Base-by-base conservation (phyloP, 2,888 invertebrate genomes). In the Apodemia mormo region DNA sequence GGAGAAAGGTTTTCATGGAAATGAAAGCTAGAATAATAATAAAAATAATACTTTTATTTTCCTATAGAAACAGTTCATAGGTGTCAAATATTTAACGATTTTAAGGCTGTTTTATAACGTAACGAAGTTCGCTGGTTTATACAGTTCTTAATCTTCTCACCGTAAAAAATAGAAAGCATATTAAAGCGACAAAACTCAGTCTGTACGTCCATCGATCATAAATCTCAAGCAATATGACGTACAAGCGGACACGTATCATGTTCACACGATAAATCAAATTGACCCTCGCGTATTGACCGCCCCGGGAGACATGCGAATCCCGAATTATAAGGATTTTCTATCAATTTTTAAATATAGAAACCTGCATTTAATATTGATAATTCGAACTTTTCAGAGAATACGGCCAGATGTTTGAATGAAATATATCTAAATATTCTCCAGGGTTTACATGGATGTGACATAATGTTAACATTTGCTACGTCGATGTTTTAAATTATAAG, bases 211-310 rank as follows among this genome's bases (percentile, higher is more conserved):
- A 58, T 58, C 61, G 61, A 61, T 61, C 61, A 61, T 61, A 61
- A 61, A 61, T 61, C 61, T 61, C 61, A 37, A 37, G 33, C 61
- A 33, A 64, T 64, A 64, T 64, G 61, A 64, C 61, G 61, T 33
- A 64, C 61, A 37, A 64, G 37, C 61, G 61, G 61, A 64, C 61
- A 37, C 61, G n/a, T 64, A 81, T 84, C 89, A 87, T 88, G 90
- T 89, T 90, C 90, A 69, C 90, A 90, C 88, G 78, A 91, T 90
- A 90, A 89, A 90, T 91, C 90, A 90, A 71, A 81, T 66, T 76
- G 77, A 77, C 79, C 79, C 75, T 72, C 67, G 74, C 76, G 79
- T 82, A 84, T 86, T 81, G 81, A 56, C 56, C 61, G 61, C 33
- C 61, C 61, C 9, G 6, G 33, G 61, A 64, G 33, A 64, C 33